Evolutionary conservation across 2,113 vertebrate genomes (phyloP).

Genomic region (Myanophis thanlyinensis): DNA sequence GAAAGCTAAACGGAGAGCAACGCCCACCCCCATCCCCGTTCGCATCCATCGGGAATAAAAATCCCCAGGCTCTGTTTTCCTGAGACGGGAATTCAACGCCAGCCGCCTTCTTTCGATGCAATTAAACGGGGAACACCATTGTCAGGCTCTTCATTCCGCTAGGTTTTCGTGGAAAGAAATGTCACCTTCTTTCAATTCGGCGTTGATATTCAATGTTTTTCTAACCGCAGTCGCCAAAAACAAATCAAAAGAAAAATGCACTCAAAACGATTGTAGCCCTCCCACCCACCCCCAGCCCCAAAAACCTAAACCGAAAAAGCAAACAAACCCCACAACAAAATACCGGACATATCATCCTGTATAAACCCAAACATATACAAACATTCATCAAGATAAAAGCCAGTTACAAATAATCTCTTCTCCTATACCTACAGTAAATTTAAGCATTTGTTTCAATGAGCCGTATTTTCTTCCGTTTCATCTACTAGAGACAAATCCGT

Average conservation of each 20-base stretch:
- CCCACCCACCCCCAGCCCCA: fast-evolving
- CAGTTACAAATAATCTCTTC: not conserved
- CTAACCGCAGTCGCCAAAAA: not conserved
- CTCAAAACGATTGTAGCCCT: not conserved
- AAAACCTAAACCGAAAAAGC: too few species aligned
- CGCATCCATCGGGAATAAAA: not conserved
- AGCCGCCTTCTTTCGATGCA: not conserved
- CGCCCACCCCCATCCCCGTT: too few species aligned
- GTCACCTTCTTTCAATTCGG: not conserved
- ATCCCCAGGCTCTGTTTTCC: not conserved
- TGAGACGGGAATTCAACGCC: not conserved
- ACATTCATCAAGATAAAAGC: not conserved
- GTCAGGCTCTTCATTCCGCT: not conserved
- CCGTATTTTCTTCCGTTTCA: not conserved
- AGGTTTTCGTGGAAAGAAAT: not conserved
- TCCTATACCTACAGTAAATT: not conserved
- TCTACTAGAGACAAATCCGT: not conserved
- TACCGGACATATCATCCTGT: not conserved
- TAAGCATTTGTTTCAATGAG: not conserved
- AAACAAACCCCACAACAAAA: too few species aligned
- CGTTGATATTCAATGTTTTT: not conserved
- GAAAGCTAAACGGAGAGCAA: conserved; percentile 19
- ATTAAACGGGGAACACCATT: not conserved
- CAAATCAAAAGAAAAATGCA: not conserved
- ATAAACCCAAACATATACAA: not conserved